A percentile compares a stretch with the other conserved stretches of the same genome.
Conservation (phyloP, 2,113 vertebrate species). For the Rhombomys opimus region DNA sequence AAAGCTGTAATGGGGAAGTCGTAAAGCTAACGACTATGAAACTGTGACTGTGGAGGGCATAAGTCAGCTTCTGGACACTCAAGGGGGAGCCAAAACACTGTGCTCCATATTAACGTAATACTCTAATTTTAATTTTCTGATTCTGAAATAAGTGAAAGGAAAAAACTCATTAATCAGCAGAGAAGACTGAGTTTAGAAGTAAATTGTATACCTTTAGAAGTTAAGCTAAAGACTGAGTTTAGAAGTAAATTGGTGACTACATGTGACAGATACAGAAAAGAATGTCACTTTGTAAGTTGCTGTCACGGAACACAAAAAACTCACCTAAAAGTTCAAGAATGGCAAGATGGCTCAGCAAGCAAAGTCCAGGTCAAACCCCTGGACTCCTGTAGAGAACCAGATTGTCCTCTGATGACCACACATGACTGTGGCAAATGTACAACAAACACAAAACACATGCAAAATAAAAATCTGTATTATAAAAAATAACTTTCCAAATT, state of each 20-base stretch:
- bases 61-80: conserved; percentile 1
- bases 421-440: not conserved
- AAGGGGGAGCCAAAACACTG: not conserved
- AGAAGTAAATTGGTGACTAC: conserved; percentile 6
- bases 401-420: not conserved
- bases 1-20: not conserved
- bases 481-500: not conserved
- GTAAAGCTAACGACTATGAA: not conserved
- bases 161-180: not conserved
- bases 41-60: not conserved
- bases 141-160: conserved; percentile 25
- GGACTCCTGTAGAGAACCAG: not conserved
- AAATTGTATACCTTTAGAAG: not conserved
- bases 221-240: not conserved
- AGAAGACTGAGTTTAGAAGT: not conserved
- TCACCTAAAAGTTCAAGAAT: not conserved
- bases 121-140: not conserved
- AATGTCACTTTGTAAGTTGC: conserved; percentile 17
- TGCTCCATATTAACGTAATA: not conserved
- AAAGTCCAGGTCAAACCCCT: not conserved
- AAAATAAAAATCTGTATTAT: not conserved
- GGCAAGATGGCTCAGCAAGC: not conserved
- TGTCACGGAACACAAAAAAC: not conserved
- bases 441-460: not conserved
- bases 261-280: not conserved